Base-by-base conservation (phyloP, 2,888 invertebrate genomes). In the Megastigmus dorsalis region DNA sequence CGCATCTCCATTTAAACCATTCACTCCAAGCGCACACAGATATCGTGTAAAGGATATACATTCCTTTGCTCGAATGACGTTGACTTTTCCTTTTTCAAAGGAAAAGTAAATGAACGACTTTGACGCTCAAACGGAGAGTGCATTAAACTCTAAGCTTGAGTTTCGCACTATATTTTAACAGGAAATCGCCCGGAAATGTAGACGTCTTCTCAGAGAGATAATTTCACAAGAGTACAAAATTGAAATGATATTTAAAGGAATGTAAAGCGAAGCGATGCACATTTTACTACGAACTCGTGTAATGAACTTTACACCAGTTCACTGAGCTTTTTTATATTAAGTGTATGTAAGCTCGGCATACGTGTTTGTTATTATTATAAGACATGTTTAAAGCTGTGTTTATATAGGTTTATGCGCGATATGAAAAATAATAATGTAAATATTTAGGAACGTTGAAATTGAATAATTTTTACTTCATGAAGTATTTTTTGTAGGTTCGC, bases 181-280 rank as follows among this genome's bases (percentile, higher is more conserved):
- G 30, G 30, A 60, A 45, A 60, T 45, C 30, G 15, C 13, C 13
- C 6, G 38, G 38, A 63, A 52, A 63, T 23, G 38, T 43, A 50
- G n/a, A 9, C 18, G 3, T 50, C 30, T 36, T 15, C 13, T 10
- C n/a, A 10, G 26, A n/a, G 50, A 26, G 18, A n/a, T 26, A 26
- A 63, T 38, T 63, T 63, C 50, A 50, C 20, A 50, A 38, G 50
- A 26, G 6, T 15, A 18, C 1, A 48, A 36, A 4, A 9, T 18
- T 2, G 36, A n/a, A 57, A 36, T 20, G 10, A 20, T 36, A 18
- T 36, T 55, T 20, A 20, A 48, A n/a, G n/a, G n/a, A n/a, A n/a
- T n/a, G n/a, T n/a, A n/a, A n/a, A n/a, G n/a, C n/a, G n/a, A n/a
- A 48, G 20, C 26, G 1, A 28, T 23, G 38, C 13, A 38, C 7